A percentile compares a stretch with the other conserved stretches of the same genome.
These are phyloP conservation scores for human (Homo sapiens) DNA, from an alignment of 2,113 vertebrate genomes.

Conservation along the genomic window DNA sequence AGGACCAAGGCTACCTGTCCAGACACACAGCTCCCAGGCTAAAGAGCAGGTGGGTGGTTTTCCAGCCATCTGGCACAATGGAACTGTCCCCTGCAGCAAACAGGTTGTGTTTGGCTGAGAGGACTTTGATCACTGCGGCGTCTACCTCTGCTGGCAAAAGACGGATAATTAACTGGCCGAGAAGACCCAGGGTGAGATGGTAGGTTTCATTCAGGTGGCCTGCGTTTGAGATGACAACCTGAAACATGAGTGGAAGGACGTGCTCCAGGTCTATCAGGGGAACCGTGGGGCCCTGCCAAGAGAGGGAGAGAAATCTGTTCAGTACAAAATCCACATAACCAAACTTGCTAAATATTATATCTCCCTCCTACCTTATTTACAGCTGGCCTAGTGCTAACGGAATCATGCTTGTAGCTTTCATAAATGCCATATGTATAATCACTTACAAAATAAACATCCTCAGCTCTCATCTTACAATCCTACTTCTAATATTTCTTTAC, in stretches of 20 bases:
- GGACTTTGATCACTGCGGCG: constrained; percentile 90
- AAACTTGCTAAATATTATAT: background rate
- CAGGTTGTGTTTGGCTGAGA: constrained; percentile 91
- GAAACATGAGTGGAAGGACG: constrained; percentile 95
- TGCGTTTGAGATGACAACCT: constrained; percentile 95
- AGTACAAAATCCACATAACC: background rate
- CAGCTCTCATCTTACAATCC: background rate
- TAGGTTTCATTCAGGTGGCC: constrained; percentile 97
- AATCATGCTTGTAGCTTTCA: background rate
- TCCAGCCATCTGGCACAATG: constrained; percentile 91
- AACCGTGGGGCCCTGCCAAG: constrained; percentile 85
- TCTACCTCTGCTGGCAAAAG: constrained; percentile 92
- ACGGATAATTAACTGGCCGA: constrained; percentile 94
- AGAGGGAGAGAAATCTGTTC: constrained; percentile 2
- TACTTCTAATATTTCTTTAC: constrained; percentile 11
- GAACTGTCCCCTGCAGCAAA: constrained; percentile 86
- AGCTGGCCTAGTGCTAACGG: background rate
- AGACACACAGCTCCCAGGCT: constrained; percentile 96
- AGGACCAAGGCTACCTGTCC: constrained; percentile 89
- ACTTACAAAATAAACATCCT: constrained; percentile 19
- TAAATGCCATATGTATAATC: background rate
- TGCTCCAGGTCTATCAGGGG: constrained; percentile 91
- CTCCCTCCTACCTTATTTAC: background rate
- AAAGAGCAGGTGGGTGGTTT: constrained; percentile 95
- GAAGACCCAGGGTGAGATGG: constrained; percentile 95